These are phyloP conservation scores for Cotesia glomerata DNA, from an alignment of 1,140 invertebrate species.

Conservation along the genomic window DNA sequence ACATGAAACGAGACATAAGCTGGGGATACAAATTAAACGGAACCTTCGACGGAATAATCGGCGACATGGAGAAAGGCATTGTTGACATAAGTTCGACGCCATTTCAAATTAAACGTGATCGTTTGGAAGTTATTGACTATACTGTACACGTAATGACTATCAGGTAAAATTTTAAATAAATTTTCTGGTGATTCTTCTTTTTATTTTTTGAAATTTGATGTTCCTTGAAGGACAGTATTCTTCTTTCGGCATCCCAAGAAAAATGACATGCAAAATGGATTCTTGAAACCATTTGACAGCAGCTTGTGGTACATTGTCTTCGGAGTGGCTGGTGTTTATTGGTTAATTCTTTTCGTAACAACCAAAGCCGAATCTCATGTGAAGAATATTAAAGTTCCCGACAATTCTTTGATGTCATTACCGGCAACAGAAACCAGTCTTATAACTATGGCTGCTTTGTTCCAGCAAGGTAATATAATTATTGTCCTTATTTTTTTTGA, in stretches of 20 bases:
- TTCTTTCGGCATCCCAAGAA: slow-evolving; percentile 71
- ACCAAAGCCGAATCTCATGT: slow-evolving; percentile 34
- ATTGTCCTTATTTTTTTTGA: neutral
- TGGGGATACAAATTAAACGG: slow-evolving; percentile 73
- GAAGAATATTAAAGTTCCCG: neutral
- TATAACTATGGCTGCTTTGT: slow-evolving; percentile 56
- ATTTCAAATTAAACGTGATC: slow-evolving; percentile 66
- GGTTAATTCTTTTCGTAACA: slow-evolving; percentile 35
- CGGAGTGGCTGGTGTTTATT: slow-evolving; percentile 38
- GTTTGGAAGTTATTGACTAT: slow-evolving; percentile 67
- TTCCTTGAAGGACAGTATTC: slow-evolving; percentile 62
- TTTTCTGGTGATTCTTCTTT: neutral
- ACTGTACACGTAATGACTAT: slow-evolving; percentile 67
- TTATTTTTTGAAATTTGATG: too few species aligned
- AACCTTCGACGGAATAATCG: slow-evolving; percentile 72
- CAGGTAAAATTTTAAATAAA: slow-evolving; percentile 53
- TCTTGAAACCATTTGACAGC: slow-evolving; percentile 45
- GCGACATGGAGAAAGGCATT: slow-evolving; percentile 64
- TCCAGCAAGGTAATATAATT: slow-evolving; percentile 62
- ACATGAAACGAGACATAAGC: slow-evolving; percentile 63
- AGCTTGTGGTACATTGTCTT: slow-evolving; percentile 43
- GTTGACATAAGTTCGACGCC: slow-evolving; percentile 69
- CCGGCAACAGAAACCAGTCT: slow-evolving; percentile 47
- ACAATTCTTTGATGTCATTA: slow-evolving; percentile 21
- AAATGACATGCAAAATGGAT: slow-evolving; percentile 64